Percentiles rank a stretch among this genome's conserved stretches.
These are phyloP conservation scores for Catharus minimus DNA, from an alignment of 2,113 vertebrate genomes.

Conservation along the genomic window DNA sequence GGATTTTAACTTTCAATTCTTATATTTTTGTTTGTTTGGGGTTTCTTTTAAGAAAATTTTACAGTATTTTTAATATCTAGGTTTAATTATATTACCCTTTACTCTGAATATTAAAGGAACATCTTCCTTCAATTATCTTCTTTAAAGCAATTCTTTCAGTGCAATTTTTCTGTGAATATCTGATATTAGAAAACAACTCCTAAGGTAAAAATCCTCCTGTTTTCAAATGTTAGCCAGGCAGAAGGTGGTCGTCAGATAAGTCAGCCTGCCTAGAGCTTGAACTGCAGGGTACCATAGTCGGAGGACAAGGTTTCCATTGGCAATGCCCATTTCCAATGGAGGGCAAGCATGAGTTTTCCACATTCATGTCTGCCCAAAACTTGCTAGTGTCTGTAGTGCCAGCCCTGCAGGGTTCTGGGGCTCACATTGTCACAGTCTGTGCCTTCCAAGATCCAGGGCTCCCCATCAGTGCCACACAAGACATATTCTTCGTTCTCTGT, in stretches of 20 bases:
- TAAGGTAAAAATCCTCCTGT: background rate
- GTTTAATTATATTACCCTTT: background rate
- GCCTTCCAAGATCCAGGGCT: background rate
- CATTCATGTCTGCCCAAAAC: background rate
- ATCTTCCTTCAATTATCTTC: background rate
- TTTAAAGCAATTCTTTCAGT: background rate
- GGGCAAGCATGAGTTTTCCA: background rate
- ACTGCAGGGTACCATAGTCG: background rate
- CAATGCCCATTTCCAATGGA: background rate
- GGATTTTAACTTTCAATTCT: background rate
- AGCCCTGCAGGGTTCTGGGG: background rate
- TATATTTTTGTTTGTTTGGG: background rate
- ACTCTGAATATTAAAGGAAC: background rate
- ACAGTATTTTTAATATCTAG: background rate
- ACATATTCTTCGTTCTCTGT: background rate
- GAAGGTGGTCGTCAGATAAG: background rate
- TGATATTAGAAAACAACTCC: background rate
- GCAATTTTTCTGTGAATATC: background rate
- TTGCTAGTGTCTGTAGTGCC: background rate
- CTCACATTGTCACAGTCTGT: background rate
- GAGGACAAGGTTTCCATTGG: background rate
- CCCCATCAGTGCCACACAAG: background rate
- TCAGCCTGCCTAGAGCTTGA: background rate
- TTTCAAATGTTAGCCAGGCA: background rate
- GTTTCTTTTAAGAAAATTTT: background rate